Percentiles rank a stretch among this genome's conserved stretches.
Evolutionary conservation across 2,888 invertebrate genomes (phyloP).

Genomic region (Ramazzottius varieornatus): DNA sequence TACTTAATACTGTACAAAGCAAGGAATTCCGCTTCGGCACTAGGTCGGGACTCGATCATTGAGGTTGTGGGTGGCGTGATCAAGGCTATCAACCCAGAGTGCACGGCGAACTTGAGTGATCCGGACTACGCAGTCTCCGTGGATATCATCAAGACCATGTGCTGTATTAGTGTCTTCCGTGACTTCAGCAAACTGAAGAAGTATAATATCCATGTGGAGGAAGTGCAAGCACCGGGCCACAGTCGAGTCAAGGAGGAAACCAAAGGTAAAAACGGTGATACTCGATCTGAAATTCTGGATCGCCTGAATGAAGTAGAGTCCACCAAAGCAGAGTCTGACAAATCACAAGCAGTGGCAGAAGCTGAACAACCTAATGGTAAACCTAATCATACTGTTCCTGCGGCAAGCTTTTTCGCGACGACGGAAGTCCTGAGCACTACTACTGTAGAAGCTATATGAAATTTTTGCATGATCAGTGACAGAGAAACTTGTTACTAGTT

Average conservation of each 20-base stretch:
- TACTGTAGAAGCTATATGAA: too few species aligned
- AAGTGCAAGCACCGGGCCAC: not conserved
- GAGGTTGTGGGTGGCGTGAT: constrained; percentile 31
- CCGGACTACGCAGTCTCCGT: constrained; percentile 51
- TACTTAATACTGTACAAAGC: constrained; percentile 16
- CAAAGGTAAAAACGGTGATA: not conserved
- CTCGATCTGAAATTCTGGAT: not conserved
- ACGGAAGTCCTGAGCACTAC: too few species aligned
- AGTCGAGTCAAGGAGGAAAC: not conserved
- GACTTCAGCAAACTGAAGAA: constrained; percentile 51
- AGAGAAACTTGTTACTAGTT: too few species aligned
- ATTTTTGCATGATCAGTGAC: too few species aligned
- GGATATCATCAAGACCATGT: constrained; percentile 52
- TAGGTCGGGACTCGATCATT: constrained; percentile 43
- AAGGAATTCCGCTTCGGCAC: constrained; percentile 15
- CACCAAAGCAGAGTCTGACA: too few species aligned
- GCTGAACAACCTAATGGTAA: not conserved
- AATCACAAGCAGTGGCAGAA: not conserved
- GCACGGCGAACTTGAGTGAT: constrained; percentile 45
- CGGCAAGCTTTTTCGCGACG: too few species aligned
- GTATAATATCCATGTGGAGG: constrained; percentile 37
- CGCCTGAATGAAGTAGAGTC: too few species aligned
- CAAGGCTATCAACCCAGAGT: constrained; percentile 36
- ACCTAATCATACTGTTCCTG: not conserved
- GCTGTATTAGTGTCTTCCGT: constrained; percentile 49